Evolutionary conservation across 2,113 vertebrate species (phyloP), one percentile per base, ranked within the genome.

Genomic region (Xenopus laevis): DNA sequence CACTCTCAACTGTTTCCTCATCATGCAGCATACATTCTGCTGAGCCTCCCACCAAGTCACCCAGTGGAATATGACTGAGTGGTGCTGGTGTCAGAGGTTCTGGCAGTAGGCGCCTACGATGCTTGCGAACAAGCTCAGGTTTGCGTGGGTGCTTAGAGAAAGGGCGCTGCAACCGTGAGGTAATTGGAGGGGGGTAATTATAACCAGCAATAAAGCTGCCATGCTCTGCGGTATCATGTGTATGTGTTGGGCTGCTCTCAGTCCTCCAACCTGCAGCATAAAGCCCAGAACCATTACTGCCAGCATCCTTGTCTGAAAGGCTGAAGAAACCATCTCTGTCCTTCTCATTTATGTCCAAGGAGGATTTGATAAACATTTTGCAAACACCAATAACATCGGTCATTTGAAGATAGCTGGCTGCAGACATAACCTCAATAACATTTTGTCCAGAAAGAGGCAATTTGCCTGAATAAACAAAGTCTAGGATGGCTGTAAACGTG

Each of bases 371-470:
- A 82, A 98, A 99, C 20, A 27, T 27, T 27, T 27, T 27, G 4
- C 23, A 27, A 27, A 27, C 23, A 27, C 23, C 23, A 27, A 27
- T 98, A 18, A 99, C 94, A 0, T 96, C 96, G 0, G 96, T 98
- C 95, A 99, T 98, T 89, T 99, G 97, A 79, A 99, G 86, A 52
- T 96, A 99, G 85, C 97, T 99, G 47, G 97, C 97, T 0, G 97
- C 97, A 0, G 97, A 98, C 97, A 99, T 99, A 55, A 99, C 96
- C 62, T 99, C 97, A 3, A 99, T 99, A 7, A 98, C 96, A 0
- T 98, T 98, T 84, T 93, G 89, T 45, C 96, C 94, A 0, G 94
- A 93, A 15, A 99, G 94, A 20, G 93, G 95, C 74, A 99, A 90
- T 72, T 92, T 95, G 59, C 97, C 97, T 0, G 96, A 98, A 82